A percentile compares a stretch with the other conserved stretches of the same genome.
phyloP scores from a whole-genome alignment of 2,888 invertebrate genomes.

The Hofmannophila pseudospretella region DNA sequence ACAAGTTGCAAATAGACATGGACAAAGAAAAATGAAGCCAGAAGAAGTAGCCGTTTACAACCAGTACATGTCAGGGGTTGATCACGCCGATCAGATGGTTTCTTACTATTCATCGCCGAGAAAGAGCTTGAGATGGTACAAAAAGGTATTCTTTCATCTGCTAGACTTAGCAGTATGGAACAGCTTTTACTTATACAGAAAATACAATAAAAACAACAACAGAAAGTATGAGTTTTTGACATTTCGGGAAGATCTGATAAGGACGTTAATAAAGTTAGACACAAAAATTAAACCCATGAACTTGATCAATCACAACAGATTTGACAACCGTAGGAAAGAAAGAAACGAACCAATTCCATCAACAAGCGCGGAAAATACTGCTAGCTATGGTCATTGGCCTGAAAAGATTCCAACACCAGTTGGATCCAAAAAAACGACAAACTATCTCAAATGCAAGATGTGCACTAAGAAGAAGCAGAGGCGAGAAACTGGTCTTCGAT shows the following conservation, averaged over 20 bases:
- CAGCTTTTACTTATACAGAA: no score
- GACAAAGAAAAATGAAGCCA: constrained; percentile 15
- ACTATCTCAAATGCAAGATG: constrained; percentile 10
- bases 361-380: not conserved
- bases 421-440: constrained; percentile 2
- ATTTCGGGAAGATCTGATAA: constrained; percentile 4
- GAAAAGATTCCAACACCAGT: constrained; percentile 5
- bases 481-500: constrained; percentile 8
- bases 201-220: constrained; percentile 3
- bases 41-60: no score
- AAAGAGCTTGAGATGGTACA: constrained; percentile 20
- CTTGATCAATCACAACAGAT: not conserved
- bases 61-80: constrained; percentile 20
- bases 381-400: constrained; percentile 5
- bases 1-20: constrained; percentile 16
- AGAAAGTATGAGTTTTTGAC: not conserved
- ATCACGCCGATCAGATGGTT: constrained; percentile 19
- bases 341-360: not conserved
- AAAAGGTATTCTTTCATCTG: constrained; percentile 18
- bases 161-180: no score
- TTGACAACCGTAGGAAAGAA: constrained; percentile 3
- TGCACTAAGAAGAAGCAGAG: constrained; percentile 7
- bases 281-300: not conserved
- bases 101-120: constrained; percentile 19
- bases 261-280: not conserved